Percentiles rank a stretch among this genome's conserved stretches.
Conservation (phyloP, 1,140 invertebrate genomes). For the Dryas iulia region DNA sequence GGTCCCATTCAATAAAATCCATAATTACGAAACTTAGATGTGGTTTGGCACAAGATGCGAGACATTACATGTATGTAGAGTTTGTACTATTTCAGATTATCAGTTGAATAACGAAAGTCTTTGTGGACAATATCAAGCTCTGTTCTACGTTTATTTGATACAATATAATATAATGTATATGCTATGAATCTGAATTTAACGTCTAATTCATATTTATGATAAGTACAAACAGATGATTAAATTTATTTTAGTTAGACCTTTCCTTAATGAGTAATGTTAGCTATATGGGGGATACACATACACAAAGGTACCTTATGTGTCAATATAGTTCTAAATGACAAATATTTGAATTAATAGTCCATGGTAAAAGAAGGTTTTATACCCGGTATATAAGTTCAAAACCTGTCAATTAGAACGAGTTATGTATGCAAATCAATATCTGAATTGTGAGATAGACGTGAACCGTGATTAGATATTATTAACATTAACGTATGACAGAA, state of each 20-base stretch:
- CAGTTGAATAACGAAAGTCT: conserved; percentile 32
- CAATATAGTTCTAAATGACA: neutral
- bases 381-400: neutral
- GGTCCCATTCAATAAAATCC: conserved; percentile 37
- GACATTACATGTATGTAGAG: conserved; percentile 39
- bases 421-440: conserved; percentile 20
- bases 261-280: neutral
- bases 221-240: conserved; percentile 57
- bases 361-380: neutral
- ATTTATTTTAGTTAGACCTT: conserved; percentile 26
- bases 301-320: neutral
- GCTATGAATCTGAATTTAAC: conserved; percentile 49
- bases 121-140: conserved; percentile 62
- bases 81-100: conserved; percentile 60
- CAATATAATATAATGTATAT: conserved; percentile 43
- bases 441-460: conserved; percentile 38
- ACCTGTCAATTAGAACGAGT: neutral
- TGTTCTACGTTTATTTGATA: conserved; percentile 39
- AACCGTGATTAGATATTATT: conserved; percentile 39
- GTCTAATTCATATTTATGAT: conserved; percentile 56
- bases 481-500: conserved; percentile 43
- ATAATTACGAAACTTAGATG: conserved; percentile 42
- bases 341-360: neutral
- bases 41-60: conserved; percentile 69
- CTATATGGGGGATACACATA: neutral